Percentiles rank a stretch among this genome's conserved stretches.
Evolutionary conservation across 2,113 vertebrate genomes (phyloP).

Genomic region (Melanerpes formicivorus): DNA sequence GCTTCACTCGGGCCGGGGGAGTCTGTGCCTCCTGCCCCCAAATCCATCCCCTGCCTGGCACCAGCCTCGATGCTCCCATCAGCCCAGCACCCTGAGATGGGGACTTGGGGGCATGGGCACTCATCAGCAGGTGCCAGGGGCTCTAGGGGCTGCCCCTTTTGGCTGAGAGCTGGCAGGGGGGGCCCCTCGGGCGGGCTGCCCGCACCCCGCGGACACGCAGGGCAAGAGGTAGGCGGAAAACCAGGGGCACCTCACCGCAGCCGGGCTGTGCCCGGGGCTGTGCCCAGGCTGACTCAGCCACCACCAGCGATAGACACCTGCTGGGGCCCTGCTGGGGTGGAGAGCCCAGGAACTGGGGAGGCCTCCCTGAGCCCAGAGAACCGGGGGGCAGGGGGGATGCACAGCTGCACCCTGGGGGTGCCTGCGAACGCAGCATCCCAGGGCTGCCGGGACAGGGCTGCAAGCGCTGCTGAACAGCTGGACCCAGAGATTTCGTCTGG

Average conservation of each 20-base stretch:
- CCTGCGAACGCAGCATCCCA: neutral
- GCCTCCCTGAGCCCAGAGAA: neutral
- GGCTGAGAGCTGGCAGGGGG: rapidly evolving
- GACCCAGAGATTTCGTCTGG: neutral
- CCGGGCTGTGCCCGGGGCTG: rapidly evolving
- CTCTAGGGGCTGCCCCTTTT: rapidly evolving
- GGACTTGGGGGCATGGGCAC: neutral
- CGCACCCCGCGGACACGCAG: rapidly evolving
- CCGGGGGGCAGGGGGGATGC: neutral
- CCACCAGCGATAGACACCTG: neutral
- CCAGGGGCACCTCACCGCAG: neutral
- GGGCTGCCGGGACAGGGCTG: neutral
- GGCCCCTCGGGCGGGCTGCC: neutral
- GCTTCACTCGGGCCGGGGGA: rapidly evolving
- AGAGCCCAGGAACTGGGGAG: neutral
- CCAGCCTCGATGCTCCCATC: neutral
- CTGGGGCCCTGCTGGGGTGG: neutral
- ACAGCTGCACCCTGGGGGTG: neutral
- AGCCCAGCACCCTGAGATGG: neutral
- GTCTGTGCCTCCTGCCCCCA: neutral
- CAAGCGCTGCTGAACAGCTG: neutral
- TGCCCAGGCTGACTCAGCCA: rapidly evolving
- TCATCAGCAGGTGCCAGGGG: rapidly evolving
- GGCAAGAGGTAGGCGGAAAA: rapidly evolving
- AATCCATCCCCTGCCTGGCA: neutral